A percentile compares a stretch with the other conserved stretches of the same genome.
Conservation (phyloP, 2,113 vertebrate species). For the Macrotis lagotis region DNA sequence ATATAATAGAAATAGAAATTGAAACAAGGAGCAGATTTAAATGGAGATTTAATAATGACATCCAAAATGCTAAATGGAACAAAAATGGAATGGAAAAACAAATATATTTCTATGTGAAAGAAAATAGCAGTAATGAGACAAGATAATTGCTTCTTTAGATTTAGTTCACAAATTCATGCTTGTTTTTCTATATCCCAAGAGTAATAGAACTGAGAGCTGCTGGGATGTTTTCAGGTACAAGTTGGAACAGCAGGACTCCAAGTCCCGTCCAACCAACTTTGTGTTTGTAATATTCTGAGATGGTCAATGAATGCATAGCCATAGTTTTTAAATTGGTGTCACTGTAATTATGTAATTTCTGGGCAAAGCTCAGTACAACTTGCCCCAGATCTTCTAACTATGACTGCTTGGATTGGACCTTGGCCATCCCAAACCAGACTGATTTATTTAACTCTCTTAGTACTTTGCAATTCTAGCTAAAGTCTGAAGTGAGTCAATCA, state of each 20-base stretch:
- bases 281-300: neutral
- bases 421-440: constrained; percentile 24
- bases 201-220: constrained; percentile 22
- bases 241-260: neutral
- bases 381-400: neutral
- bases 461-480: neutral
- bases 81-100: neutral
- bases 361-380: neutral
- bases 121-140: neutral
- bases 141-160: constrained; percentile 11
- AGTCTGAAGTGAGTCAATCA: neutral
- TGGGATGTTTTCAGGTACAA: constrained; percentile 11
- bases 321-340: constrained; percentile 27
- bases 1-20: neutral
- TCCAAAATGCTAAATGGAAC: neutral
- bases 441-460: neutral
- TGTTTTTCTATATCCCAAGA: constrained; percentile 20
- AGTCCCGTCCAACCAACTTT: neutral
- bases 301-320: neutral
- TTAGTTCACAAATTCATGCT: constrained; percentile 45
- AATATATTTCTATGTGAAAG: neutral
- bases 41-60: neutral
- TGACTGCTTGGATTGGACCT: neutral
- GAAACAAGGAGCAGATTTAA: neutral
- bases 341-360: neutral